These are phyloP conservation scores for Falco biarmicus DNA, from an alignment of 2,797 vertebrate species.

Conservation along the genomic window DNA sequence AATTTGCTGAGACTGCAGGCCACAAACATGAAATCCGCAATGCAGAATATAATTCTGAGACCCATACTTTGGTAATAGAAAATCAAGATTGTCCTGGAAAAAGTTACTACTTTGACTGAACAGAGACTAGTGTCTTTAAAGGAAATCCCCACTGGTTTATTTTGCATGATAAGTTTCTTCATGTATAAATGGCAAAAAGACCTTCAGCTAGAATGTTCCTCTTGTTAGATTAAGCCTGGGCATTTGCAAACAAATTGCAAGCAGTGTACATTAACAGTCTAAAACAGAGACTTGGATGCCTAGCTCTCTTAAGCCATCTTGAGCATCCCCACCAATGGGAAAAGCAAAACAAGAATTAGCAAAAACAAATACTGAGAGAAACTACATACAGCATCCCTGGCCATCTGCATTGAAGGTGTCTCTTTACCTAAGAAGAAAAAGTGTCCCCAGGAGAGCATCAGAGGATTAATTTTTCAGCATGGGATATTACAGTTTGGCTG, in stretches of 20 bases:
- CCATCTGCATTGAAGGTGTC: background rate
- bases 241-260: background rate
- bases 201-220: background rate
- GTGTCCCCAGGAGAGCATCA: too few relatives aligned
- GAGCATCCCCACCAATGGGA: background rate
- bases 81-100: background rate
- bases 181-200: background rate
- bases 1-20: conserved; percentile 10
- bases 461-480: too few relatives aligned
- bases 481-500: too few relatives aligned
- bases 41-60: conserved; percentile 6
- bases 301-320: background rate
- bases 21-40: conserved; percentile 8
- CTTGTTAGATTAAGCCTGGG: background rate
- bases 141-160: background rate
- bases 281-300: background rate
- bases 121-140: background rate
- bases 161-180: background rate
- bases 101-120: background rate
- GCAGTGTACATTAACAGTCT: background rate
- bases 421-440: too few relatives aligned
- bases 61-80: background rate
- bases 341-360: background rate
- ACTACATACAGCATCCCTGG: background rate
- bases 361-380: background rate